Base-by-base conservation (phyloP, 2,797 vertebrate genomes). In the Rhodeus uyekii region DNA sequence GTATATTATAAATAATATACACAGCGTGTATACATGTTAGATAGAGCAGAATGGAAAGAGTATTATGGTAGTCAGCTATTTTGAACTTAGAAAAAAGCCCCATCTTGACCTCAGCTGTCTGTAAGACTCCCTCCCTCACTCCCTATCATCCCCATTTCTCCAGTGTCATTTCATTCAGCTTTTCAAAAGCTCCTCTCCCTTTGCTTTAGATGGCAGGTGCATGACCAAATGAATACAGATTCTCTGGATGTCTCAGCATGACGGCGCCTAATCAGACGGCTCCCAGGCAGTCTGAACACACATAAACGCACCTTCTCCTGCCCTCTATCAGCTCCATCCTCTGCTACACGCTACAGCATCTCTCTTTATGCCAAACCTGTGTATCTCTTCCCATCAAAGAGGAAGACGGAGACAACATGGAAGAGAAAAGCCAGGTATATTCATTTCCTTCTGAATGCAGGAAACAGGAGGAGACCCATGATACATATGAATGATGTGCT, bases 71-170 rank as follows among this genome's bases (percentile, higher is more conserved):
- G 50, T 69, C 67, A 46, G 67, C 29, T 34, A 60, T 36, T 46
- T 18, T 24, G 24, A 34, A 79, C 24, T 8, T 6, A 58, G 24
- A 58, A 61, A 61, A 48, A 42, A 8, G 8, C 13, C 2, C n/a
- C 24, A 48, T 80, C 58, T 81, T 29, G 39, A n/a, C 78, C 42
- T 86, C 82, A 81, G 74, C 86, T 90, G 86, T 86, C 48, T 39
- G 73, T 44, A 76, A 61, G 50, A n/a, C 12, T 29, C 0, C 19
- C 48, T 39, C 27, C 48, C 27, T 75, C 34, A 2, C 29, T 38
- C 18, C 48, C 71, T 42, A 32, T 55, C 60, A 73, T 64, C 69
- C 44, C 75, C 39, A 39, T n/a, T 58, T 65, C 71, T 36, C 0
- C 19, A 68, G 73, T 69, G 55, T 80, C 87, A 80, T 67, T 83